Base-by-base conservation (phyloP, 2,797 vertebrate species). In the Florisuga fusca region DNA sequence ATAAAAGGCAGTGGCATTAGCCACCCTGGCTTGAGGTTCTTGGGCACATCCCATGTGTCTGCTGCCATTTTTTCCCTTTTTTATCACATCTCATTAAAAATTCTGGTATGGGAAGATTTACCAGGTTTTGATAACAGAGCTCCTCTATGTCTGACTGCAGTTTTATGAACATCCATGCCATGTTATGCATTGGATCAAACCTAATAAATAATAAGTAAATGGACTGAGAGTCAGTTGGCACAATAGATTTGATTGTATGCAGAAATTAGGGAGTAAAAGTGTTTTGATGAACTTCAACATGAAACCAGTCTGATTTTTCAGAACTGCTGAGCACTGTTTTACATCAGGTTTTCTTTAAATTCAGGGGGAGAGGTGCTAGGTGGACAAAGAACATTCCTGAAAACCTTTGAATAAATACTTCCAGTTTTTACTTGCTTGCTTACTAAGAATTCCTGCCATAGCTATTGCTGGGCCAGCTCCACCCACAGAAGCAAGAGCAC, bases 391-490 rank as follows among this genome's bases (percentile, higher is more conserved):
- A 85, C 92, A 83, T 95, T 96, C 92, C 87, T 94, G 89, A 93
- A 90, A 96, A 93, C 92, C 78, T 92, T 95, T 92, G 79, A 89
- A 84, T 94, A 76, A 94, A 86, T 91, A 68, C 82, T 92, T 95
- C 87, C 86, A 95, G 96, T 96, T 95, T 96, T 96, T 92, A 93
- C 94, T 96, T 95, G 93, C 92, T 95, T 94, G 91, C 93, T 95
- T 86, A 91, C 86, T 46, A 93, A 92, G 94, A 96, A 95, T 96
- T 97, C 96, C 87, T 89, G 14, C 92, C 94, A 92, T 95, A 96
- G 92, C 87, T 93, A 57, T 85, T 3, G 0, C 76, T 45, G 46
- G 90, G 90, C 72, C 75, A 72, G 89, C 95, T 95, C 95, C 92
- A 87, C 94, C 93, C 89, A 64, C 13, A 87, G 94, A 6, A 81